These are phyloP conservation scores for Apotomis turbidana DNA, from an alignment of 2,888 invertebrate genomes.

Conservation along the genomic window DNA sequence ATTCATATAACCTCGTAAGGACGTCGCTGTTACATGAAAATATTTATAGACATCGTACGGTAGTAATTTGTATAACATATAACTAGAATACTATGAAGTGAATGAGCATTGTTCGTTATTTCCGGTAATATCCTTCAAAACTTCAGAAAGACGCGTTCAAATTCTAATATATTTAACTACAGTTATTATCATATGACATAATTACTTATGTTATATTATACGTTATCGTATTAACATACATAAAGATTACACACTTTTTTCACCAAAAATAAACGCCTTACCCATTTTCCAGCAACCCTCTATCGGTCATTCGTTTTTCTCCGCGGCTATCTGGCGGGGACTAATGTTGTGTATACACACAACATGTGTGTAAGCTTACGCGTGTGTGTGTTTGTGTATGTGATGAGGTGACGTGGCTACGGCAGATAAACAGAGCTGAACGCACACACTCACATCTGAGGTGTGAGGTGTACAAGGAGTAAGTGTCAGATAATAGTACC, in stretches of 20 bases:
- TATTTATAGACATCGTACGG: too few relatives aligned
- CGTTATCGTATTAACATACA: too few relatives aligned
- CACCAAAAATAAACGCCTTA: not conserved
- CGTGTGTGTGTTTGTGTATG: slow-evolving; percentile 9
- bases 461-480: not conserved
- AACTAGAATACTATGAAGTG: too few relatives aligned
- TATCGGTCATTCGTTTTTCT: slow-evolving; percentile 18
- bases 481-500: not conserved
- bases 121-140: too few relatives aligned
- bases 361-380: not conserved
- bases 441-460: slow-evolving; percentile 56
- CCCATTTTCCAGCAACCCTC: not conserved
- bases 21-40: too few relatives aligned
- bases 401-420: slow-evolving; percentile 28
- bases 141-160: too few relatives aligned
- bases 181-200: too few relatives aligned
- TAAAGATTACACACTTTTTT: not conserved
- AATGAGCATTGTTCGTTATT: too few relatives aligned
- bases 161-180: too few relatives aligned
- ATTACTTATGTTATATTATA: too few relatives aligned
- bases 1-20: too few relatives aligned
- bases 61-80: too few relatives aligned
- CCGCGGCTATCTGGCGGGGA: slow-evolving; percentile 24
- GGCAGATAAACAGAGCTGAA: slow-evolving; percentile 62
- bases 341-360: not conserved